These are phyloP conservation scores for Steinernema hermaphroditum DNA, from an alignment of 2,888 invertebrate genomes.

Conservation along the genomic window DNA sequence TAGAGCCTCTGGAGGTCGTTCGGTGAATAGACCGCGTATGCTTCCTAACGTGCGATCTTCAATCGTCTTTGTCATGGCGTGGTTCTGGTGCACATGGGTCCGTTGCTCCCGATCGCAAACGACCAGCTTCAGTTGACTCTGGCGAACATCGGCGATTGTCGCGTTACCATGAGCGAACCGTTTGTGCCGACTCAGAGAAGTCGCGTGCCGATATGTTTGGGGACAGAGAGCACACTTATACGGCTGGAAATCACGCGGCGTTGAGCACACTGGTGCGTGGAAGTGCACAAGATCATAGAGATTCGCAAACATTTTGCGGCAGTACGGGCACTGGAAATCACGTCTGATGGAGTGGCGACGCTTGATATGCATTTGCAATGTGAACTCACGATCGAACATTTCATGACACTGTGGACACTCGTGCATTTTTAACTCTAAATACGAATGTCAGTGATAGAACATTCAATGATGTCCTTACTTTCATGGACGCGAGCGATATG, in stretches of 20 bases:
- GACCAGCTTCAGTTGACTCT: slow-evolving; percentile 12
- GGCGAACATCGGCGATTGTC: not conserved
- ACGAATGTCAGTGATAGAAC: not conserved
- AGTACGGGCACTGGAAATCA: slow-evolving; percentile 5
- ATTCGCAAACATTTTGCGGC: slow-evolving; percentile 11
- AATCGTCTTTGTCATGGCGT: slow-evolving; percentile 2
- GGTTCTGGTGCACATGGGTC: not conserved
- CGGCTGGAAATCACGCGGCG: not conserved
- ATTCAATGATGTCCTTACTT: not conserved
- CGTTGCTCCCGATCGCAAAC: not conserved
- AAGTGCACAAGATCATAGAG: not conserved
- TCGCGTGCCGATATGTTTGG: slow-evolving; percentile 8
- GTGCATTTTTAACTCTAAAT: slow-evolving; percentile 8
- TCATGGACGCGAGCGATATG: slow-evolving; percentile 15
- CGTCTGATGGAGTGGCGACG: not conserved
- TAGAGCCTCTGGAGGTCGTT: not conserved
- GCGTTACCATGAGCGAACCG: slow-evolving; percentile 4
- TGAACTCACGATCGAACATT: not conserved
- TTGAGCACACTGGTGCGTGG: not conserved
- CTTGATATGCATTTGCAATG: slow-evolving; percentile 14
- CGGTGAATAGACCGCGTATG: not conserved
- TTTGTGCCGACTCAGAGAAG: slow-evolving; percentile 1
- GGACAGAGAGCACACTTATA: slow-evolving; percentile 16
- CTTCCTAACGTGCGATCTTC: not conserved
- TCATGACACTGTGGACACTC: not conserved